A percentile compares a stretch with the other conserved stretches of the same genome.
These are phyloP conservation scores for Ctenopoma kingsleyae DNA, from an alignment of 2,797 vertebrate species.

Conservation along the genomic window DNA sequence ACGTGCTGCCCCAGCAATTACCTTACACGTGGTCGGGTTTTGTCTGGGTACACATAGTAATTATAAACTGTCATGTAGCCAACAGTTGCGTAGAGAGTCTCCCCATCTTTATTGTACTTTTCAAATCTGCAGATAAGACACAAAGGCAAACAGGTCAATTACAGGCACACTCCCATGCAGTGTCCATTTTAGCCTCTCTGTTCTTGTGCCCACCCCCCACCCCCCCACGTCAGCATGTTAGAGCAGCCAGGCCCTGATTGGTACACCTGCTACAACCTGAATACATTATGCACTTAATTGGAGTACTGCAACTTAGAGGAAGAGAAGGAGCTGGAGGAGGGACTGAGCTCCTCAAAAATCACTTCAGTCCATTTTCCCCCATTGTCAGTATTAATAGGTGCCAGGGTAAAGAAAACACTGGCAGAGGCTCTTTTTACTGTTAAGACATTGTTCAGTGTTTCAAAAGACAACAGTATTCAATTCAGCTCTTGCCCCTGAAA, in stretches of 20 bases:
- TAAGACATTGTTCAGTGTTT: conserved; percentile 97
- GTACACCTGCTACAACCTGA: conserved; percentile 99
- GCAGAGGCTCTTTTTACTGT: conserved; percentile 99
- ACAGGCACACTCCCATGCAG: conserved; percentile 97
- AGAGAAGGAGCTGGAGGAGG: conserved; percentile 82
- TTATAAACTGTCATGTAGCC: conserved; percentile 99
- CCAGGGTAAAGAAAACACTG: conserved; percentile 99
- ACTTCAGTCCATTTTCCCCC: conserved; percentile 98
- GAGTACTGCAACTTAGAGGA: conserved; percentile 98
- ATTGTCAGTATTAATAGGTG: conserved; percentile 99
- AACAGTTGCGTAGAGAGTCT: conserved; percentile 98
- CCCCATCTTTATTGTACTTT: conserved; percentile 99
- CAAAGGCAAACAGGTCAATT: conserved; percentile 99
- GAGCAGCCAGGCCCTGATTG: conserved; percentile 92
- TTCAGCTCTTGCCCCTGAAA: conserved; percentile 95
- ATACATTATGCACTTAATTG: conserved; percentile 99
- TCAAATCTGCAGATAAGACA: conserved; percentile 99
- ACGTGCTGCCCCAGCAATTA: conserved; percentile 97
- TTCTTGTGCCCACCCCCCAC: conserved; percentile 73
- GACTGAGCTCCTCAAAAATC: conserved; percentile 99
- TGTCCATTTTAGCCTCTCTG: conserved; percentile 92
- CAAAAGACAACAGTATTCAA: conserved; percentile 99
- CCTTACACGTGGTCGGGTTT: conserved; percentile 99
- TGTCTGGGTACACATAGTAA: conserved; percentile 99
- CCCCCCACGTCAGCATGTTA: conserved; percentile 90